Conservation (phyloP, 2,113 vertebrate genomes). For the Chlorocebus sabaeus region DNA sequence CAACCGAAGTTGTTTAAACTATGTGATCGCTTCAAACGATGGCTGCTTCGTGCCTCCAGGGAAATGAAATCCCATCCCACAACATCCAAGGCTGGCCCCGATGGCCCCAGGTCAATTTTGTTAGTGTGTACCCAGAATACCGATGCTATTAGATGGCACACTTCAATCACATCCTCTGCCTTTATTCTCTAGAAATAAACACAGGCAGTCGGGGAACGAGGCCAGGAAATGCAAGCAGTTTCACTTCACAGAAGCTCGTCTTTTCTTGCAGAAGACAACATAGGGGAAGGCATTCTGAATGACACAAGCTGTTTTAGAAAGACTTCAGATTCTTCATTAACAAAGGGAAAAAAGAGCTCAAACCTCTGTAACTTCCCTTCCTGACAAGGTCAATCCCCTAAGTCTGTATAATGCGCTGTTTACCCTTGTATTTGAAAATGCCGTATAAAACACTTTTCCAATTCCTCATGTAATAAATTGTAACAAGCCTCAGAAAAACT, state of each 20-base stretch:
- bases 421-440: neutral
- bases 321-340: neutral
- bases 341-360: neutral
- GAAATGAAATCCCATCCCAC: neutral
- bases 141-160: accelerated
- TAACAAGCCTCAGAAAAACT: neutral
- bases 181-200: neutral
- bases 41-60: neutral
- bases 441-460: neutral
- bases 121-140: no score
- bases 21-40: neutral
- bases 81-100: neutral
- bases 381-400: neutral
- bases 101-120: neutral
- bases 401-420: neutral
- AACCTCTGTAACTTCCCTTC: neutral
- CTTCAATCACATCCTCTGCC: neutral
- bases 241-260: neutral
- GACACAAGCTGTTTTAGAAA: neutral
- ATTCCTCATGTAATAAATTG: neutral
- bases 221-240: neutral
- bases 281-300: neutral
- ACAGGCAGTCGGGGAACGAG: neutral
- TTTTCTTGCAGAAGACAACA: neutral
- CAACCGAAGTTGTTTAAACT: neutral